Evolutionary conservation across 2,113 vertebrate genomes (phyloP), one percentile per base, ranked within the genome.

Genomic region (Nasalis larvatus): DNA sequence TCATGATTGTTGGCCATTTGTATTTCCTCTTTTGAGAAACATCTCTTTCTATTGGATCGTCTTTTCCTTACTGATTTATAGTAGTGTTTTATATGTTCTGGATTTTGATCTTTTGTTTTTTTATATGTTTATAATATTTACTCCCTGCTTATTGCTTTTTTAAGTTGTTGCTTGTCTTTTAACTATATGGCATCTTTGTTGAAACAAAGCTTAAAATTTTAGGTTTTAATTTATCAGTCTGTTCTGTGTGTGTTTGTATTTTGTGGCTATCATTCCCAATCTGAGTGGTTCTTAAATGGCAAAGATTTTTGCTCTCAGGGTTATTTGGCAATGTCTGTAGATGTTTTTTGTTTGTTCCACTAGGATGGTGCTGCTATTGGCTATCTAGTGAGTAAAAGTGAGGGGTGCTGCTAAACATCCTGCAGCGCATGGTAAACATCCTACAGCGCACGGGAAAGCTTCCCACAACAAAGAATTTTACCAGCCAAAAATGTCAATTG

Each of bases 161-260:
- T 52, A 93, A 93, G 68, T 89, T 63, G 32, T 60, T 82, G 42
- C 92, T 89, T 91, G 18, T 87, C 52, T 87, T 87, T 96, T 89
- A 94, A 89, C 32, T 42, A 52, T 54, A 56, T 74, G 84, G 18
- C 84, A 52, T 86, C 30, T 74, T 84, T 95, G 37, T 90, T 71
- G n/a, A 93, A 78, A 54, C 58, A 54, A n/a, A 68, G 66, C 74
- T 96, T 85, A 6, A 80, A 40, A 63, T 76, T 68, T 82, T 27
- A 23, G 47, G 14, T 92, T 94, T 58, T 60, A 80, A 52, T 49
- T 32, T 54, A 76, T 76, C 63, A 30, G 3, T 82, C 10, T 89
- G 86, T 74, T 86, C 9, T 20, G 12, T 87, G 27, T 71, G 17
- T 73, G 37, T 88, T 69, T 86, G 32, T 89, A 66, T 68, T 60